Conservation (phyloP, 1,140 invertebrate genomes). For the Drosophila saltans region DNA sequence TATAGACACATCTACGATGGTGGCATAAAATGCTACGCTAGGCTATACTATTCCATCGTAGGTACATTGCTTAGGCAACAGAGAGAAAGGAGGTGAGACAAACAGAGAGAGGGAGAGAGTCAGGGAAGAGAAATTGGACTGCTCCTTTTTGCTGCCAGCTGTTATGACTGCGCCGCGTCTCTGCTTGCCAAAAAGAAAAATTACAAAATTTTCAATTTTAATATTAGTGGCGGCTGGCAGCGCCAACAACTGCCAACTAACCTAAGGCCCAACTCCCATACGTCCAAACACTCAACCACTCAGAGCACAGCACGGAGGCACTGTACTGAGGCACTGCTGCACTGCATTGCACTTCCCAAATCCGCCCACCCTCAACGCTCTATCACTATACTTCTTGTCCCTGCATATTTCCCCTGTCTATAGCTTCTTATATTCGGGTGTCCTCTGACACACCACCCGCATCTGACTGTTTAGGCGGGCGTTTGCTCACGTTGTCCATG, state of each 20-base stretch:
- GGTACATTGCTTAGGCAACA: not conserved
- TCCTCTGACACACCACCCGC: constrained; percentile 17
- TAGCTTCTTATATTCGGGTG: too few relatives aligned
- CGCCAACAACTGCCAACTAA: constrained; percentile 71
- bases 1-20: constrained; percentile 31
- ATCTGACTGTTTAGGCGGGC: constrained; percentile 60
- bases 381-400: constrained; percentile 4
- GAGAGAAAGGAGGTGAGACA: not conserved
- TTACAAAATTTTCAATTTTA: constrained; percentile 82
- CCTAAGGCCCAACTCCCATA: constrained; percentile 20
- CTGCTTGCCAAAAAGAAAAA: constrained; percentile 78
- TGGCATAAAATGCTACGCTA: not conserved
- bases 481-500: constrained; percentile 69
- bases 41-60: not conserved
- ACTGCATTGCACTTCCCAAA: not conserved
- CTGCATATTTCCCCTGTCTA: too few relatives aligned
- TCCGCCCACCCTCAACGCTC: not conserved
- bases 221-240: constrained; percentile 78
- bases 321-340: too few relatives aligned
- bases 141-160: constrained; percentile 48
- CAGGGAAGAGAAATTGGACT: not conserved
- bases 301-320: not conserved
- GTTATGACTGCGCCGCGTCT: constrained; percentile 77
- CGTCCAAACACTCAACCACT: constrained; percentile 8
- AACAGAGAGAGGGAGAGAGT: not conserved